Base-by-base conservation (phyloP, 2,888 invertebrate species). In the Augochlorella aurata region DNA sequence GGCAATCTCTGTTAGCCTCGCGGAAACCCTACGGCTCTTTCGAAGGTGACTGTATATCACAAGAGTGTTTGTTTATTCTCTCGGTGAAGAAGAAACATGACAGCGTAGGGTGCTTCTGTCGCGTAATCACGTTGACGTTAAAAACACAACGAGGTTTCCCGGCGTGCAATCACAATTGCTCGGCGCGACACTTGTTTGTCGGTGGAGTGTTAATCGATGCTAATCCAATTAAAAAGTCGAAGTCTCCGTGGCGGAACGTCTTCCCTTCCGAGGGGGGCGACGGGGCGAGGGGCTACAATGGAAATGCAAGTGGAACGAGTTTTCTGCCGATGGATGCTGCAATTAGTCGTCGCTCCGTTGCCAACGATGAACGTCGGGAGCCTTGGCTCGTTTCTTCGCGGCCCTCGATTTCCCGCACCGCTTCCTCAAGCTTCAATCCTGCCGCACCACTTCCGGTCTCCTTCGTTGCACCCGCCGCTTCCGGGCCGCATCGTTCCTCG, bases 141-240 rank as follows among this genome's bases (percentile, higher is more conserved):
- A 58, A 58, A 24, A 58, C 58, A 24, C 58, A 24, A 58, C 58
- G 58, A 58, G 24, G 58, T 21, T 38, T 63, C 49, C 49, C 38
- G 24, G 4, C 7, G 44, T 38, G 65, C 47, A 14, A 74, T 63
- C 29, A 68, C 54, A 74, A 21, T 47, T 21, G 68, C 44, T 67
- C 38, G 38, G 38, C 18, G 50, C 70, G 67, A 77, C 47, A 50
- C 61, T 67, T 67, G 67, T 77, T 85, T 77, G 81, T 66, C 14
- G 29, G 54, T 16, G 29, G 61, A 74, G 74, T 72, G 77, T 63
- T 72, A 77, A 84, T 86, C 78, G 73, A 85, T 86, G 82, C 76
- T 83, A 84, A 84, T 86, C 75, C 82, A 81, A 86, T 86, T 86
- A 84, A 81, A 74, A 82, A 85, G 68, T 78, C 70, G 63, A 47